Evolutionary conservation across 2,888 invertebrate genomes (phyloP).

Genomic region (Ormyrus nitidulus): DNA sequence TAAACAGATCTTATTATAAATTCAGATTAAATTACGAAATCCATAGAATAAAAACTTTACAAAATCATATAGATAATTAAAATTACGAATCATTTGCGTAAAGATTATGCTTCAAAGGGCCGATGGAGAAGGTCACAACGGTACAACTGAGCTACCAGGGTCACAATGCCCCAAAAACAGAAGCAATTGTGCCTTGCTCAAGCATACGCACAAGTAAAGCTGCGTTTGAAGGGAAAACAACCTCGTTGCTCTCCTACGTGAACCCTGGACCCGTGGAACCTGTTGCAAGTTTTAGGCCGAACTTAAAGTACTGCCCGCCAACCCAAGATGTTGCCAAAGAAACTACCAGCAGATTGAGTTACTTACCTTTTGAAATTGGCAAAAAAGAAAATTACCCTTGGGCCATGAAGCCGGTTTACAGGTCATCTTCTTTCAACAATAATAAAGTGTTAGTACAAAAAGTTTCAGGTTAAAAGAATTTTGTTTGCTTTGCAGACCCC

Average conservation of each 20-base stretch:
- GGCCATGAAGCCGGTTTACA: slow-evolving; percentile 68
- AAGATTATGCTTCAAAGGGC: slow-evolving; percentile 63
- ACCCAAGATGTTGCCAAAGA: slow-evolving; percentile 64
- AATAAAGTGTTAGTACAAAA: neutral
- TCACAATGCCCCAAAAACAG: slow-evolving; percentile 64
- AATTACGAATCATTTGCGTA: slow-evolving; percentile 39
- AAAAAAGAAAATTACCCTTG: slow-evolving; percentile 70
- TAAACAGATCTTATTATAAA: too few relatives aligned
- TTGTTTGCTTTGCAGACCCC: slow-evolving; percentile 60
- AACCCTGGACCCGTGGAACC: slow-evolving; percentile 67
- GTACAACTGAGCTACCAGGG: slow-evolving; percentile 67
- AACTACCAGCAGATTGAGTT: slow-evolving; percentile 73
- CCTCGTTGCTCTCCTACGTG: slow-evolving; percentile 65
- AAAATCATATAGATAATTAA: too few relatives aligned
- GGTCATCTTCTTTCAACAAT: slow-evolving; percentile 44
- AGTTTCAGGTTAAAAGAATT: neutral
- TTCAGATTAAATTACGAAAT: too few relatives aligned
- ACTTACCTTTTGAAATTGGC: slow-evolving; percentile 67
- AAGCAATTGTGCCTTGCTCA: slow-evolving; percentile 68
- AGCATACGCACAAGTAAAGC: slow-evolving; percentile 66
- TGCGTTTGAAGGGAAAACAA: slow-evolving; percentile 66
- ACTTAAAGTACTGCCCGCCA: slow-evolving; percentile 65
- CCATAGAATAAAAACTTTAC: too few relatives aligned
- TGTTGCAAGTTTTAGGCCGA: slow-evolving; percentile 69
- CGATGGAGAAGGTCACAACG: slow-evolving; percentile 70